Evolutionary conservation across 2,113 vertebrate genomes (phyloP), one percentile per base, ranked within the genome.

Genomic region (Erythrocebus patas): DNA sequence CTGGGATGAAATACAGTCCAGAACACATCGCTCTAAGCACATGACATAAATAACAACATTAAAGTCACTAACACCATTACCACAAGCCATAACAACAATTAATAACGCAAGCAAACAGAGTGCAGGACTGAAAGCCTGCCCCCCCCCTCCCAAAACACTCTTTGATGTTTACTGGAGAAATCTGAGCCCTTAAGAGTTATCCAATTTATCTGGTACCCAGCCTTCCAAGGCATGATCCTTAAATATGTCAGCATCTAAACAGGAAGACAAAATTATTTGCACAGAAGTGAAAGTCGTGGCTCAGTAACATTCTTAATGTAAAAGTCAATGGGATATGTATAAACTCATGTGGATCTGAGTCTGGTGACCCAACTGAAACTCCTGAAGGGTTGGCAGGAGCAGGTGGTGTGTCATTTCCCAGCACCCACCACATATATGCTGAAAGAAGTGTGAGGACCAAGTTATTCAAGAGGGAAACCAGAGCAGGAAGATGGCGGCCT

Each of bases 21-120:
- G 50, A 90, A 92, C 81, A 68, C 81, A 91, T 52, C 40, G 32
- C 75, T 83, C 45, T 85, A 91, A 96, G 96, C 88, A 90, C 55
- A n/a, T 9, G n/a, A 81, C 91, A 97, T 98, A 97, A 98, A 97
- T 95, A 94, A 98, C 91, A 92, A 95, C 92, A 96, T 98, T 97
- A 94, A 98, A 96, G 95, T 88, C 92, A 93, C 91, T 57, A 93
- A 82, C 82, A 16, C 91, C 96, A 84, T 96, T 94, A 96, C 89
- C n/a, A 45, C 23, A 59, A 70, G 95, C 76, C 96, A 88, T 73
- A 96, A 95, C 90, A 94, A 79, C 88, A 96, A 96, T 98, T 95
- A 97, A 98, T 97, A 98, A 96, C 1, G 1, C 3, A 52, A 61
- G 91, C 72, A 91, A 96, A 95, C 30, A 93, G 90, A 80, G 78